These are phyloP conservation scores for Valencia hispanica DNA, from an alignment of 2,797 vertebrate species.

Conservation along the genomic window DNA sequence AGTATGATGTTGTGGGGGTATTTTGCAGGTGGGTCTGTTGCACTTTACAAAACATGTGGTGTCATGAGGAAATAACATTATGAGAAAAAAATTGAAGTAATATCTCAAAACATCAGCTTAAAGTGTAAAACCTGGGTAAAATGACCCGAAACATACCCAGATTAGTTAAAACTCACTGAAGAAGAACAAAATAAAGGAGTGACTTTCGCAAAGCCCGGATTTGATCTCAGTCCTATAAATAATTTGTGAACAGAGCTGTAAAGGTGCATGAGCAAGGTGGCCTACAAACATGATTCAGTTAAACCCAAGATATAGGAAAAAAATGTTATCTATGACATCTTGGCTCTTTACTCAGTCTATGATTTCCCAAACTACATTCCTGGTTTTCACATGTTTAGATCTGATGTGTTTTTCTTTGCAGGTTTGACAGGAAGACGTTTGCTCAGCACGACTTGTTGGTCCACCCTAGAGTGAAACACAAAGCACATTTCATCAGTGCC, in stretches of 20 bases:
- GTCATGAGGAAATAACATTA: neutral
- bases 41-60: neutral
- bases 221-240: too few species aligned
- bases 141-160: too few species aligned
- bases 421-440: conserved; percentile 18
- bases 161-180: too few species aligned
- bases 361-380: neutral
- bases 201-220: too few species aligned
- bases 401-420: neutral
- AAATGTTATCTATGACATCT: neutral
- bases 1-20: neutral
- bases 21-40: neutral
- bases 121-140: neutral
- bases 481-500: conserved; percentile 1
- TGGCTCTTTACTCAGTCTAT: neutral
- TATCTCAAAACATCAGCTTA: neutral
- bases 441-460: conserved; percentile 7
- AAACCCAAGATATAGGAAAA: too few species aligned
- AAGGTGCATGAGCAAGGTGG: neutral
- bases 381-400: neutral
- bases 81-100: neutral
- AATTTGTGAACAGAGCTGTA: neutral
- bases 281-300: too few species aligned
- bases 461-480: conserved; percentile 6
- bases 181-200: too few species aligned